Base-by-base conservation (phyloP, 23 tunicate genomes). In the Aplidium turbinatum region DNA sequence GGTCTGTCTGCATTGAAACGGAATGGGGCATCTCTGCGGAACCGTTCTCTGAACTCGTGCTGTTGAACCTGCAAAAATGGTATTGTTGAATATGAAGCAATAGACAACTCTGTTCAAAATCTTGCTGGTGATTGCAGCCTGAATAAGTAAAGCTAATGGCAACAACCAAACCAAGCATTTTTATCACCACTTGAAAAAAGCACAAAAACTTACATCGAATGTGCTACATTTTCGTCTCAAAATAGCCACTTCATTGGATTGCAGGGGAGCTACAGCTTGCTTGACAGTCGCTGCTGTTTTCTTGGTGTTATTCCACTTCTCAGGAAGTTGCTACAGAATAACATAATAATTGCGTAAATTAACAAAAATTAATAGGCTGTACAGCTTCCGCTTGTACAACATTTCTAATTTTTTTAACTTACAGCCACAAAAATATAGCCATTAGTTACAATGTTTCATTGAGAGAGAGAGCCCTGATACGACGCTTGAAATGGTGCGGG, bases 241-340 rank as follows among this genome's bases (percentile, higher is more conserved):
- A 22, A 84, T 57, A 31, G 99, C 94, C 51, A 94, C 94, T 77
- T 94, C 94, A 48, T 82, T 82, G 13, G 94, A 82, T 47, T 94
- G 99, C 45, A 86, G 78, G 19, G 99, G 94, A 55, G 99, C 99
- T 20, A 94, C 99, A 34, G 82, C 83, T 75, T 94, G 99, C 58
- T 94, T 94, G 31, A 86, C 95, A 4, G 85, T 82, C 31, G 94
- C 99, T 35, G 94, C 90, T 38, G 79, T 82, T 62, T 94, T 94
- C 85, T 94, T 94, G 13, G 99, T 94, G 86, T 94, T 94, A 68
- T 86, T 86, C 99, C 99, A 94, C 58, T 87, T 82, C 57, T 94
- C 99, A 24, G 99, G 99, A 29, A 94, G 70, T 57, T 87, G 90
- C 90, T 91, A 36, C 7, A 20, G 18, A 28, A 3, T 3, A 70